Conservation (phyloP, 2,888 invertebrate genomes). For the Oligia fasciuncula region DNA sequence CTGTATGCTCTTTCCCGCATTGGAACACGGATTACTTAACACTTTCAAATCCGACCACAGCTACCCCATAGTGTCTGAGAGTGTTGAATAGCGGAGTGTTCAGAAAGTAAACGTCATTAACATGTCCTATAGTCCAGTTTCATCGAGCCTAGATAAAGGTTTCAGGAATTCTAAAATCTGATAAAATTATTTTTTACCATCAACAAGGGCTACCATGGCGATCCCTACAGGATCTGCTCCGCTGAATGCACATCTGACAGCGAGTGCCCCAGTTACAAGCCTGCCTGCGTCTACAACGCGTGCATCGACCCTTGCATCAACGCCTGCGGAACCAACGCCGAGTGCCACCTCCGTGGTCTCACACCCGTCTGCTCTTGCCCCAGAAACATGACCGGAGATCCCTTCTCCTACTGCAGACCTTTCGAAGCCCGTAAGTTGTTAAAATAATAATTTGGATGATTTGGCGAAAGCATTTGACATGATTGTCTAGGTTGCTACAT, state of each 20-base stretch:
- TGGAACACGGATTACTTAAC: neutral
- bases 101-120: neutral
- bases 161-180: neutral
- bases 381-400: constrained; percentile 96
- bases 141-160: neutral
- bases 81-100: neutral
- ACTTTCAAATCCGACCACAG: neutral
- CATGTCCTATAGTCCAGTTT: neutral
- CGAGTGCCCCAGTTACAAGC: constrained; percentile 94
- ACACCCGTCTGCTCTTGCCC: constrained; percentile 97
- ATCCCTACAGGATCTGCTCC: constrained; percentile 93
- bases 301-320: constrained; percentile 96
- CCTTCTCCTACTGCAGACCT: constrained; percentile 94
- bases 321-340: constrained; percentile 94
- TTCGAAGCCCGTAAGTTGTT: constrained; percentile 93
- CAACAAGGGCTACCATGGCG: constrained; percentile 94
- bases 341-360: constrained; percentile 94
- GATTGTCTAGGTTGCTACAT: neutral
- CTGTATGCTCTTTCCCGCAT: neutral
- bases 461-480: constrained; percentile 29
- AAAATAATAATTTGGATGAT: neutral
- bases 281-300: constrained; percentile 95
- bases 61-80: neutral
- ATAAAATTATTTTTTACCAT: constrained; percentile 3
- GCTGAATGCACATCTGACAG: constrained; percentile 95